Evolutionary conservation across 2,888 invertebrate species (phyloP).

Genomic region (Galerucella calmariensis): DNA sequence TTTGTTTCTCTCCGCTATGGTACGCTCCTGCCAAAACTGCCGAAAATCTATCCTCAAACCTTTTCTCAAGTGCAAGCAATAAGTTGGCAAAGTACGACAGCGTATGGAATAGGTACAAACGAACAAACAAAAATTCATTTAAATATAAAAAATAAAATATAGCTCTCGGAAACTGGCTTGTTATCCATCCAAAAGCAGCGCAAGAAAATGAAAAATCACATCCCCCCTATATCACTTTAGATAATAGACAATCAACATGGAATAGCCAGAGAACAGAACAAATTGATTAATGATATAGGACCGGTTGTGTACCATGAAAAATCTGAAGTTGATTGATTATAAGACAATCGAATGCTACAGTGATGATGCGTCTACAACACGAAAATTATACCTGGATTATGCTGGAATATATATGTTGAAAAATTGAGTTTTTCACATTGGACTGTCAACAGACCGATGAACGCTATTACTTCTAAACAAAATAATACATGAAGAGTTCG

Average conservation of each 20-base stretch:
- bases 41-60: too few species aligned
- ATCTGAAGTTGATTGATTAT: conserved; percentile 38
- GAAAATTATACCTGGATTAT: conserved; percentile 16
- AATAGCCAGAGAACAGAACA: conserved; percentile 35
- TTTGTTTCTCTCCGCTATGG: too few species aligned
- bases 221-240: conserved; percentile 17
- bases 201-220: conserved; percentile 24
- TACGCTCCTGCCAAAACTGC: too few species aligned
- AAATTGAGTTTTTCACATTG: conserved; percentile 18
- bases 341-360: conserved; percentile 38
- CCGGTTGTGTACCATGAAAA: conserved; percentile 35
- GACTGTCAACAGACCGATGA: not conserved
- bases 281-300: conserved; percentile 37
- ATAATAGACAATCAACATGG: conserved; percentile 32
- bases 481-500: too few species aligned
- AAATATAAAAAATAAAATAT: too few species aligned
- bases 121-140: too few species aligned
- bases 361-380: conserved; percentile 24
- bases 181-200: not conserved
- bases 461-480: not conserved
- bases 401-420: conserved; percentile 24
- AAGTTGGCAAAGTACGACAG: too few species aligned
- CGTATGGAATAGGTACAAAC: too few species aligned
- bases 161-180: too few species aligned
- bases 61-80: too few species aligned